These are phyloP conservation scores for Torymus texanus DNA, from an alignment of 2,888 invertebrate species.

Conservation along the genomic window DNA sequence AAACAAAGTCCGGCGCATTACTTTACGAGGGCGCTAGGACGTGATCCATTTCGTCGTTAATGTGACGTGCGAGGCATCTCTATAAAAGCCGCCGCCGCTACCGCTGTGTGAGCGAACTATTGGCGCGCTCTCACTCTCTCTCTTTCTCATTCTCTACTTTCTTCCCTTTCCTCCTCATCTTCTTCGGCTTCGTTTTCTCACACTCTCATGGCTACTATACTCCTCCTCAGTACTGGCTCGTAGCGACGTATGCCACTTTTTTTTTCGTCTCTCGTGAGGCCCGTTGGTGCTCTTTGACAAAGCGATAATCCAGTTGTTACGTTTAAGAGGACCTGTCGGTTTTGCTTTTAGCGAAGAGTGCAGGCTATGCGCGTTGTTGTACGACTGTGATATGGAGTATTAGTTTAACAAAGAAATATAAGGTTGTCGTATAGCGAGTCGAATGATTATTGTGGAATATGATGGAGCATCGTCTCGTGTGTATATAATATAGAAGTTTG, in stretches of 20 bases:
- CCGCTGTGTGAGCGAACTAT: slow-evolving; percentile 16
- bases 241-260: too few species aligned
- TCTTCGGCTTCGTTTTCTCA: slow-evolving; percentile 11
- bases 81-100: slow-evolving; percentile 64
- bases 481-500: too few species aligned
- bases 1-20: slow-evolving; percentile 71
- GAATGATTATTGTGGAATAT: too few species aligned
- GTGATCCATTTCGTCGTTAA: slow-evolving; percentile 74
- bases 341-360: neutral
- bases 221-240: neutral
- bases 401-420: too few species aligned
- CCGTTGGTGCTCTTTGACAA: neutral
- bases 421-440: too few species aligned
- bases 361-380: too few species aligned
- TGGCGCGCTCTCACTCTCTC: slow-evolving; percentile 6
- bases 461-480: too few species aligned
- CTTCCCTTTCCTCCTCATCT: neutral
- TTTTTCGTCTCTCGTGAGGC: too few species aligned
- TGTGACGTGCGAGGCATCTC: slow-evolving; percentile 68
- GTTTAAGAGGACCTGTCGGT: neutral
- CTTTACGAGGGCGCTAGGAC: slow-evolving; percentile 72
- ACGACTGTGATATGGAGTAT: too few species aligned
- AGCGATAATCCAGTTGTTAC: neutral
- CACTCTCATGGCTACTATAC: neutral
- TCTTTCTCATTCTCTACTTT: neutral